Evolutionary conservation across 2,113 vertebrate species (phyloP).

Genomic region (Tenrec ecaudatus): DNA sequence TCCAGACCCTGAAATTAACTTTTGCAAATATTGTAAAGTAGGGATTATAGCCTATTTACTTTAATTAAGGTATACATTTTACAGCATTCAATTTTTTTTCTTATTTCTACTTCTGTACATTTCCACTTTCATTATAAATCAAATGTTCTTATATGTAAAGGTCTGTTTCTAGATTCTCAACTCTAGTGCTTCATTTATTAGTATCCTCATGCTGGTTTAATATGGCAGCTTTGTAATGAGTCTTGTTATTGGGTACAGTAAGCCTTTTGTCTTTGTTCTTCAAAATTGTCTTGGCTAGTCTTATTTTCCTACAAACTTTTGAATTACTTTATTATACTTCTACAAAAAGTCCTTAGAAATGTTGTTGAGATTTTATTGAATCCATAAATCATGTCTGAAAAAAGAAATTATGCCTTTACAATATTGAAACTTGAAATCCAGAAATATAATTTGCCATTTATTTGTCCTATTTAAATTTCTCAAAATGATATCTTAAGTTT

Average conservation of each 20-base stretch:
- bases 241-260: neutral
- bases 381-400: neutral
- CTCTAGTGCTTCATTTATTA: neutral
- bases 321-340: neutral
- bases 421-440: neutral
- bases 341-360: neutral
- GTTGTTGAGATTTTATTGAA: slow-evolving; percentile 1
- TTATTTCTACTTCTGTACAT: neutral
- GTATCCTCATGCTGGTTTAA: neutral
- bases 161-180: neutral
- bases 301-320: slow-evolving; percentile 4
- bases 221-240: neutral
- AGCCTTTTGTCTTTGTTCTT: neutral
- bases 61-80: neutral
- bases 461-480: neutral
- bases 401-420: neutral
- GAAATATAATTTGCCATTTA: neutral
- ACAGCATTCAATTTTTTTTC: neutral
- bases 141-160: neutral
- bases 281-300: neutral
- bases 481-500: neutral
- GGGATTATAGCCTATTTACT: neutral
- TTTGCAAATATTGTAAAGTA: neutral
- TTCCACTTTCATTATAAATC: neutral
- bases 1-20: too few species aligned